Conservation (phyloP, 2,797 vertebrate genomes). For the Prionace glauca region DNA sequence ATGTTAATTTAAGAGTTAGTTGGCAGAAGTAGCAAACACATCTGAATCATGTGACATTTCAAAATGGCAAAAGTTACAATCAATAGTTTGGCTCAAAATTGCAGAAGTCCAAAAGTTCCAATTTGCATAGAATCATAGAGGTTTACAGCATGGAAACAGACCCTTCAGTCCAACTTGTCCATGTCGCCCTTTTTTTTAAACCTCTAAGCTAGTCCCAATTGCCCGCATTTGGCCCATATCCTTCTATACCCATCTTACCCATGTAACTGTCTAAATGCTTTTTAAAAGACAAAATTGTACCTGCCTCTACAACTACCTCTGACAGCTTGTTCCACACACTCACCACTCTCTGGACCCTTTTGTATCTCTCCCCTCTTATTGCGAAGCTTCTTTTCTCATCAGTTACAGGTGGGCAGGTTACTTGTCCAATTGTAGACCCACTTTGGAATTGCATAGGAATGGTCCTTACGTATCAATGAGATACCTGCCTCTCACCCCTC, state of each 20-base stretch:
- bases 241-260: too few relatives aligned
- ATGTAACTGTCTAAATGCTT: too few relatives aligned
- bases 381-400: neutral
- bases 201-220: too few relatives aligned
- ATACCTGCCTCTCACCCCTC: neutral
- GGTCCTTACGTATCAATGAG: neutral
- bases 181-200: too few relatives aligned
- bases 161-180: too few relatives aligned
- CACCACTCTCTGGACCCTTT: too few relatives aligned
- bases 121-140: neutral
- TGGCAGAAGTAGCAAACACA: neutral
- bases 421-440: neutral
- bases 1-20: neutral
- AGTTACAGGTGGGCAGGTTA: neutral
- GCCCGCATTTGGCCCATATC: too few relatives aligned
- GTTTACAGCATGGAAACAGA: too few relatives aligned
- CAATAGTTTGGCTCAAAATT: neutral
- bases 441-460: neutral
- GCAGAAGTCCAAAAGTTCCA: neutral
- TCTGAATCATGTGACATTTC: neutral
- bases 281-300: too few relatives aligned
- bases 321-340: too few relatives aligned
- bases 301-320: too few relatives aligned
- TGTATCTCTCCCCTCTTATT: neutral
- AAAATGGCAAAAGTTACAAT: neutral